Percentiles rank a stretch among this genome's conserved stretches.
These are phyloP conservation scores for Himalopsyche japonica DNA, from an alignment of 2,888 invertebrate species.

Conservation along the genomic window DNA sequence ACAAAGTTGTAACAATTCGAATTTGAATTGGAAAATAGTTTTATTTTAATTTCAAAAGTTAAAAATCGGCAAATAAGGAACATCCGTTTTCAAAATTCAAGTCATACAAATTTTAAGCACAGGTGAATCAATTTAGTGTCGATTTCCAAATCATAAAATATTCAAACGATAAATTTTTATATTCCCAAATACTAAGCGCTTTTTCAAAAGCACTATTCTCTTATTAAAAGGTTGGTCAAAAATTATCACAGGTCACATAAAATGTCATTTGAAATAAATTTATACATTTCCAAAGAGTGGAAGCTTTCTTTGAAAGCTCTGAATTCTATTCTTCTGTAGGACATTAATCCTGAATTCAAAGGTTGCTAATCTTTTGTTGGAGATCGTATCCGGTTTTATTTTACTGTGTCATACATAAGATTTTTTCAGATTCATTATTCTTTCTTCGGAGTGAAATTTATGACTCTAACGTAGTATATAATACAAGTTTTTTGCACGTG, in stretches of 20 bases:
- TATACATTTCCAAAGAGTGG: neutral
- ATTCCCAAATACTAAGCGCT: neutral
- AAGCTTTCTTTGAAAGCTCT: neutral
- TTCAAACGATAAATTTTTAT: no score
- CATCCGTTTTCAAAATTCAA: no score
- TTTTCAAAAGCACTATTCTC: neutral
- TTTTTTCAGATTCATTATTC: neutral
- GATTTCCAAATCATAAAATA: no score
- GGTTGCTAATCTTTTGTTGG: neutral
- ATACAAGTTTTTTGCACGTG: neutral
- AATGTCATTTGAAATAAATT: neutral
- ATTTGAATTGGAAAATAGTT: no score
- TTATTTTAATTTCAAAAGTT: no score
- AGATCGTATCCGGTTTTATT: neutral
- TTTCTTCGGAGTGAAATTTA: neutral
- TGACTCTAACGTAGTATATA: neutral
- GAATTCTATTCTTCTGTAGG: neutral
- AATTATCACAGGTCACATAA: neutral
- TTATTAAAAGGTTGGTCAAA: neutral
- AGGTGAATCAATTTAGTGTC: no score
- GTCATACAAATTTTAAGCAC: no score
- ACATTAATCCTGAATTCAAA: neutral
- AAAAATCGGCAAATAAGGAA: no score
- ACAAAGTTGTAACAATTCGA: no score
- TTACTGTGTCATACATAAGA: neutral